Conservation (phyloP, 2,113 vertebrate species). For the Brachyhypopomus gauderio region DNA sequence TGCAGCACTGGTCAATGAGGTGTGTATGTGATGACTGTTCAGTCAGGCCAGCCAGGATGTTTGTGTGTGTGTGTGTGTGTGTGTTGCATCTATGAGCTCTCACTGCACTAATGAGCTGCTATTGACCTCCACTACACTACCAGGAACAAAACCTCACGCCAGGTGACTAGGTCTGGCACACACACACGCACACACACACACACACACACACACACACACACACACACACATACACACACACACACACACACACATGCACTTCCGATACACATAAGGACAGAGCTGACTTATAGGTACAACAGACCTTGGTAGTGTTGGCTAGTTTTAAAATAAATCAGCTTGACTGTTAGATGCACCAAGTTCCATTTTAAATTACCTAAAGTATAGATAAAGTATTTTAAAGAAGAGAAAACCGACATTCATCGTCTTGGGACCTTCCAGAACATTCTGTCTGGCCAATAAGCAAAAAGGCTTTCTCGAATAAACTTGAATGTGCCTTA, state of each 20-base stretch:
- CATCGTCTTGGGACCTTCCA: not conserved
- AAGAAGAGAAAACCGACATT: too few species aligned
- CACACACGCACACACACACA: constrained; percentile 51
- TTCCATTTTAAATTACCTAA: not conserved
- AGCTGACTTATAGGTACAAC: not conserved
- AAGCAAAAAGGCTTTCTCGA: not conserved
- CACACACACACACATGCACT: not conserved
- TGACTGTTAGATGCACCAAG: not conserved
- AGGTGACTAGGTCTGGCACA: constrained; percentile 39
- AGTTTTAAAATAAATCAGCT: not conserved
- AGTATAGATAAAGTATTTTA: not conserved
- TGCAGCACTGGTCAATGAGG: constrained; percentile 22
- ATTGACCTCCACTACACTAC: constrained; percentile 51
- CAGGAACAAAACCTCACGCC: constrained; percentile 50
- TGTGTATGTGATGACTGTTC: constrained; percentile 34
- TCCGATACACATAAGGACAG: constrained; percentile 35
- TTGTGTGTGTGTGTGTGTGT: constrained; percentile 38
- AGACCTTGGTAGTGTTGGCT: not conserved
- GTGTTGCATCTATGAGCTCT: constrained; percentile 49
- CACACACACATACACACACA: not conserved
- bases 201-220: constrained; percentile 45
- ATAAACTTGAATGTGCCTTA: not conserved
- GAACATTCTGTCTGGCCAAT: not conserved
- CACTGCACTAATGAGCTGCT: constrained; percentile 54
- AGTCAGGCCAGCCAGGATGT: constrained; percentile 29